Percentiles rank a stretch among this genome's conserved stretches.
phyloP scores from a whole-genome alignment of 64 coral and sea anemone genomes.

The Stylophora pistillata region DNA sequence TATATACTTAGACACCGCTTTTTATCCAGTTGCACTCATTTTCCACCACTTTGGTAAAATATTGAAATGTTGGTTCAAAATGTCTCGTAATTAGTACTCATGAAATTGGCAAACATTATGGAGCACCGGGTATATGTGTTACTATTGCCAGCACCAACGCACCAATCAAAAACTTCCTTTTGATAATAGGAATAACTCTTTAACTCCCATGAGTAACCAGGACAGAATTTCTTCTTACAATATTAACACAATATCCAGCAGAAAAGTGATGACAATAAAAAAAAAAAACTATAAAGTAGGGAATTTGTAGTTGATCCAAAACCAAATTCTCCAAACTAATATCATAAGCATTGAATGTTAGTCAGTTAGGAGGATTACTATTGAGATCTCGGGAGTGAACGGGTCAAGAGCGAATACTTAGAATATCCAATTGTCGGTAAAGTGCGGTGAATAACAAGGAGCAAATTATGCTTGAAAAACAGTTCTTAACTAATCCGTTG shows the following conservation, averaged over 20 bases:
- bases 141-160: background rate
- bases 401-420: too few relatives aligned
- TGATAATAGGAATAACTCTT: background rate
- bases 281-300: too few relatives aligned
- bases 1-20: background rate
- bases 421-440: background rate
- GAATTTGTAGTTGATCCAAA: too few relatives aligned
- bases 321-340: too few relatives aligned
- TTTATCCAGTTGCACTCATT: background rate
- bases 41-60: background rate
- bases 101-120: too few relatives aligned
- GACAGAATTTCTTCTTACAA: too few relatives aligned
- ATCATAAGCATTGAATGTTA: too few relatives aligned
- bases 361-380: too few relatives aligned
- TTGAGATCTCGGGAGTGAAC: too few relatives aligned
- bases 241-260: too few relatives aligned
- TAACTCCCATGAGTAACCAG: background rate
- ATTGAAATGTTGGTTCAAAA: background rate
- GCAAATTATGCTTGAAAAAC: background rate
- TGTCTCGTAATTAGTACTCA: too few relatives aligned
- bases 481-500: background rate
- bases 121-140: background rate
- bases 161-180: background rate
- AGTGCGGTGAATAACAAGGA: background rate
- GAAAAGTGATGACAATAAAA: too few relatives aligned